A percentile compares a stretch with the other conserved stretches of the same genome.
Evolutionary conservation across 2,888 invertebrate genomes (phyloP).

Genomic region (Tachina grossa): DNA sequence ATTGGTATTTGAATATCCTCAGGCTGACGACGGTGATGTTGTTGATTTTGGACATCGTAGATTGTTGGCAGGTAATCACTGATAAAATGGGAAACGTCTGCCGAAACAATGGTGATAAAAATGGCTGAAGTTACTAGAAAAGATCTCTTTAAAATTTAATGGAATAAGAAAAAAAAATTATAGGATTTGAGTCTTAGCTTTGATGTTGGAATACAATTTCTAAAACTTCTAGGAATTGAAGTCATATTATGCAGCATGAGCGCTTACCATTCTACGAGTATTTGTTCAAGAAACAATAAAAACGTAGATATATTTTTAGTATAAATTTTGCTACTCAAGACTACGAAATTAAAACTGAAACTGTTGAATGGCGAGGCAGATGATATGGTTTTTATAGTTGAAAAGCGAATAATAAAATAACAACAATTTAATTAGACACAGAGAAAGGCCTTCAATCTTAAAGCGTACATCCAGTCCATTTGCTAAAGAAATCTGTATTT

Average conservation of each 20-base stretch:
- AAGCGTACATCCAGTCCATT: constrained; percentile 22
- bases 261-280: constrained; percentile 38
- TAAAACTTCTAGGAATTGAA: background rate
- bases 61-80: constrained; percentile 76
- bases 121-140: constrained; percentile 47
- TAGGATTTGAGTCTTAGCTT: background rate
- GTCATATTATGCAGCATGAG: background rate
- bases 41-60: constrained; percentile 6
- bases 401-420: background rate
- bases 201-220: background rate
- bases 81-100: constrained; percentile 77
- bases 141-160: constrained; percentile 32
- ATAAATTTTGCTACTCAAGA: constrained; percentile 32
- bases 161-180: background rate
- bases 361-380: constrained; percentile 16
- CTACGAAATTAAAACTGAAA: constrained; percentile 44
- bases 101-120: constrained; percentile 72
- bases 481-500: constrained; percentile 13
- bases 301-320: background rate
- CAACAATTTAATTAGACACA: background rate
- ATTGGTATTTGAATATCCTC: background rate
- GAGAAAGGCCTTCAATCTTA: constrained; percentile 53
- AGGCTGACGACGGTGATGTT: background rate
- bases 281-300: constrained; percentile 1
- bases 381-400: background rate